Percentiles rank a stretch among this genome's conserved stretches.
These are phyloP conservation scores for Podarcis siculus DNA, from an alignment of 2,797 vertebrate species.

Conservation along the genomic window DNA sequence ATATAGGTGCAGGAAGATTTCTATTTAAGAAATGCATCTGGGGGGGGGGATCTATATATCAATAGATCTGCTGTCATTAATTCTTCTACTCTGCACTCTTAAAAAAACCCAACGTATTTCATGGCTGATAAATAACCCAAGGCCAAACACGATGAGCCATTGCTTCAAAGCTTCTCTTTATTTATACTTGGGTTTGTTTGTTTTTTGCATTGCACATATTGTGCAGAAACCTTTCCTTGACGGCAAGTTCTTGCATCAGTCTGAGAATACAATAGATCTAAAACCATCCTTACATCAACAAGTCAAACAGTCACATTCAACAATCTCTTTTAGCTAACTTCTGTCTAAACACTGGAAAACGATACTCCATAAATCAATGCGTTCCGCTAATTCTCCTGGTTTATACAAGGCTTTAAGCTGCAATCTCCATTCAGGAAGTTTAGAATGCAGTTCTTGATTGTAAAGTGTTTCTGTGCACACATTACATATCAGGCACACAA, in stretches of 20 bases:
- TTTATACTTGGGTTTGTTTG: constrained; percentile 67
- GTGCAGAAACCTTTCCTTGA: constrained; percentile 38
- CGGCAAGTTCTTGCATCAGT: constrained; percentile 20
- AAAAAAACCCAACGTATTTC: not conserved
- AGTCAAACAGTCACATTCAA: constrained; percentile 60
- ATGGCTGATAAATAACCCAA: not conserved
- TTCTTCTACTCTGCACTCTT: fast-evolving
- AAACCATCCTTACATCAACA: constrained; percentile 43
- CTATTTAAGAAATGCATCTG: not conserved
- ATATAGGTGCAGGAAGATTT: not conserved
- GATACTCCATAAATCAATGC: constrained; percentile 49
- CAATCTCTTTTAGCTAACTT: constrained; percentile 58
- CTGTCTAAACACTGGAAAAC: constrained; percentile 59
- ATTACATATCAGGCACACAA: constrained; percentile 60
- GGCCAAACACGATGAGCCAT: constrained; percentile 22
- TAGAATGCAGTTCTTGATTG: constrained; percentile 58
- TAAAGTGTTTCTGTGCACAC: constrained; percentile 51
- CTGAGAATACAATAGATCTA: constrained; percentile 40
- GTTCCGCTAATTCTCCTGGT: constrained; percentile 58
- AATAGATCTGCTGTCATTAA: not conserved
- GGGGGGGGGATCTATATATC: too few relatives aligned
- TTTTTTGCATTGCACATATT: constrained; percentile 64
- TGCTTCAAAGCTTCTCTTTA: constrained; percentile 69
- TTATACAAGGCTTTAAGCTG: constrained; percentile 72
- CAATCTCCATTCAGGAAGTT: constrained; percentile 68